Evolutionary conservation across 37 sponge, comb jelly and placozoan species (phyloP), one percentile per base, ranked within the genome.

Genomic region (Tethya wilhelma): DNA sequence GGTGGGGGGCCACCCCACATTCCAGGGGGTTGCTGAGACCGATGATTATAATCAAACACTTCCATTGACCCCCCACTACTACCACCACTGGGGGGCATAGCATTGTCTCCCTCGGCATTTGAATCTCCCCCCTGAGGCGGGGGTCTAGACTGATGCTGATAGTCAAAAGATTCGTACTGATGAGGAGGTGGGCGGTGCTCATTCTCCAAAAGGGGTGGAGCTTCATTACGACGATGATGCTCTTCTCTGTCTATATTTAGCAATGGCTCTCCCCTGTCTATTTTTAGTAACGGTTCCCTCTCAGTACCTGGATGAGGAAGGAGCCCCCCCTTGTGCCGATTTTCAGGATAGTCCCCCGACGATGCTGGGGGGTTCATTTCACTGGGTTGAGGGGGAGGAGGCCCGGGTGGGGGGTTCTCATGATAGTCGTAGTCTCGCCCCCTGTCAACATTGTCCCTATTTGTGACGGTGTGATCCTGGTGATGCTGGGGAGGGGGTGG

Each of bases 41-140:
- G 87, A 44, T 87, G 87, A 38, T 87, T 73, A 60, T 87, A 87
- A 30, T 87, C 87, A 67, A 80, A 80, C 22, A 87, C 81, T 26
- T 40, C 59, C 56, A 19, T 49, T 49, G 14, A 14, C 53, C 53
- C 14, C 53, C 14, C 53, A 19, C 28, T 58, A n/a, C 14, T 28
- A 9, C 23, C 17, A 49, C 55, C 55, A 19, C 55, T 17, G 28
- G 62, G 25, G 17, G 17, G 4, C 62, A 19, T 59, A 6, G n/a
- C n/a, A n/a, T n/a, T n/a, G n/a, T n/a, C n/a, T n/a, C 53, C 53
- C 53, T 49, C 9, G 9, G 14, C 14, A 49, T 49, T 49, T 49
- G 14, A n/a, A 14, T 38, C 67, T 36, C 38, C 67, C 34, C 75
- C 55, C 67, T 20, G 17, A 0, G 41, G 37, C 41, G 30, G 49